Percentiles rank a stretch among this genome's conserved stretches.
Conservation (phyloP, 2,797 vertebrate genomes). For the Myotis findleyi region DNA sequence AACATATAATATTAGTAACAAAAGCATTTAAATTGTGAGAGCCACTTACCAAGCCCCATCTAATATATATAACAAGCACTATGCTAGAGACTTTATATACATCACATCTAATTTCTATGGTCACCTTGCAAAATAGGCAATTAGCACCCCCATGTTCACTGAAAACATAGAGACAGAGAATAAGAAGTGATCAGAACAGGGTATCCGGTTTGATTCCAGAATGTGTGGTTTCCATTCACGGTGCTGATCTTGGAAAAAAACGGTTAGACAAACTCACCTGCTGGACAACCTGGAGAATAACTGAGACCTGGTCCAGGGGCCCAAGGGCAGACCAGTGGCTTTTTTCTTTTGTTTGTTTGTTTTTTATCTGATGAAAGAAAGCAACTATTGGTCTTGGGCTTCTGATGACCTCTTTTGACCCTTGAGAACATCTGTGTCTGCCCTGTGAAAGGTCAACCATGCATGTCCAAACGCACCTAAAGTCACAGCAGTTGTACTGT, state of each 20-base stretch:
- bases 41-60: background rate
- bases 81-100: background rate
- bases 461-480: background rate
- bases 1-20: background rate
- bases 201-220: background rate
- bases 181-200: background rate
- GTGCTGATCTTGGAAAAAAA: background rate
- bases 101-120: background rate
- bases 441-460: background rate
- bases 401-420: background rate
- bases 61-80: background rate
- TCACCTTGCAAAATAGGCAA: background rate
- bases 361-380: slow-evolving; percentile 30
- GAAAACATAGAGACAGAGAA: background rate
- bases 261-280: background rate
- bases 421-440: background rate
- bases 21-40: background rate
- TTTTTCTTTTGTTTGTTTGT: background rate
- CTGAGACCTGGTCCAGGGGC: background rate
- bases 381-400: background rate
- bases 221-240: background rate
- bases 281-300: background rate
- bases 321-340: background rate
- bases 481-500: background rate
- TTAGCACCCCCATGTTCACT: background rate